These are phyloP conservation scores for Nycteola revayana DNA, from an alignment of 2,888 invertebrate species.

Conservation along the genomic window DNA sequence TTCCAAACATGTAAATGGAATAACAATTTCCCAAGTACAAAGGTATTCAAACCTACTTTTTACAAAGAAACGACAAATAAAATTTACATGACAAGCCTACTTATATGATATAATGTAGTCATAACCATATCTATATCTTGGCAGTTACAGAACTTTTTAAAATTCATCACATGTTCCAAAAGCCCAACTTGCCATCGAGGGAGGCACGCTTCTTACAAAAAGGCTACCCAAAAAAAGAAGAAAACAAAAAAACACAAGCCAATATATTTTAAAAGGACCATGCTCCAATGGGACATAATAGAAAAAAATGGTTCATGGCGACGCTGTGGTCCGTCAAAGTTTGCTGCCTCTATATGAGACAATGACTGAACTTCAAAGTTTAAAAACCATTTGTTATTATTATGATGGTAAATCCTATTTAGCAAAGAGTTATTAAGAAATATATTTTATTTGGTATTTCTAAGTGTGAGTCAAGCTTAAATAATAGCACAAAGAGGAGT, in stretches of 20 bases:
- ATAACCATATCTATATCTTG: slow-evolving; percentile 60
- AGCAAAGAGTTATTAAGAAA: too few relatives aligned
- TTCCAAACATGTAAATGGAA: slow-evolving; percentile 42
- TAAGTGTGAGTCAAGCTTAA: too few relatives aligned
- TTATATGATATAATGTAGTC: slow-evolving; percentile 57
- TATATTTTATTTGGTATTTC: too few relatives aligned
- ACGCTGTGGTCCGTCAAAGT: slow-evolving; percentile 52
- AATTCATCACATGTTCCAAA: slow-evolving; percentile 71
- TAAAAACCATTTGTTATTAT: too few relatives aligned
- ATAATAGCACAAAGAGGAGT: too few relatives aligned
- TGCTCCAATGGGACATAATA: slow-evolving; percentile 65
- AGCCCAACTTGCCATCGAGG: slow-evolving; percentile 52
- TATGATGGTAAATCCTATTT: too few relatives aligned
- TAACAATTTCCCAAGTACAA: slow-evolving; percentile 45
- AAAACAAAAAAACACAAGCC: slow-evolving; percentile 52
- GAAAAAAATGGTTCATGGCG: slow-evolving; percentile 65
- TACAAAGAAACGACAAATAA: slow-evolving; percentile 47
- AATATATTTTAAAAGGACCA: slow-evolving; percentile 65
- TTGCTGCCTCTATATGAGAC: too few relatives aligned
- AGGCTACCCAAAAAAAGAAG: slow-evolving; percentile 48
- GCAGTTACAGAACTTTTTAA: slow-evolving; percentile 62
- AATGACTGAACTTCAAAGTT: too few relatives aligned
- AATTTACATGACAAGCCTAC: slow-evolving; percentile 67
- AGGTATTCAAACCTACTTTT: slow-evolving; percentile 43
- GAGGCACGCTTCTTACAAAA: slow-evolving; percentile 67